Percentiles rank a stretch among this genome's conserved stretches.
Conservation (phyloP, 1,140 invertebrate genomes). For the Tyrophagus putrescentiae region DNA sequence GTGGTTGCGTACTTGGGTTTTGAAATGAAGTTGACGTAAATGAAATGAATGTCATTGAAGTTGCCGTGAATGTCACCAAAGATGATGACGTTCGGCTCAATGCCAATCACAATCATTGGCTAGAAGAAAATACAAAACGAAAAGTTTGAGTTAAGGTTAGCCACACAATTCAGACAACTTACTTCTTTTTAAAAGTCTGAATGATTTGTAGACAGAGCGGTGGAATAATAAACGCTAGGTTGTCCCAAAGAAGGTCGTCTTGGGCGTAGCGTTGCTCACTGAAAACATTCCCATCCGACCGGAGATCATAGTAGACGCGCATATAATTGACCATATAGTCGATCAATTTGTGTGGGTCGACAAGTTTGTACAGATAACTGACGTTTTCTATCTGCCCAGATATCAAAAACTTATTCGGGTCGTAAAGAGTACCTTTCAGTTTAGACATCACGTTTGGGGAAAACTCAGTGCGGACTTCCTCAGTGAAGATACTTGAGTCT, state of each 20-base stretch:
- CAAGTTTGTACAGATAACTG: neutral
- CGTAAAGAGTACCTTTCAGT: too few relatives aligned
- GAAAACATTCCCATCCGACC: neutral
- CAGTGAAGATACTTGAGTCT: too few relatives aligned
- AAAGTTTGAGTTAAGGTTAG: too few relatives aligned
- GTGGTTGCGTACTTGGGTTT: constrained; percentile 43
- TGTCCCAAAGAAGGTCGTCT: neutral
- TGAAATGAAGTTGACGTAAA: constrained; percentile 46
- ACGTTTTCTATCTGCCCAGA: neutral
- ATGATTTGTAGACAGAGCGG: neutral
- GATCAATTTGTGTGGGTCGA: neutral
- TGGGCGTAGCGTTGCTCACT: neutral
- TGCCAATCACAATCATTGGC: too few relatives aligned
- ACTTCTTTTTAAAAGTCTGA: neutral
- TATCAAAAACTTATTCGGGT: too few relatives aligned
- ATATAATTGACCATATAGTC: neutral
- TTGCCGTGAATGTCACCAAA: constrained; percentile 44
- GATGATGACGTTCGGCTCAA: neutral
- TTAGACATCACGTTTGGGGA: too few relatives aligned
- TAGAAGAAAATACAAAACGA: too few relatives aligned
- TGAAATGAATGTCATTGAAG: constrained; percentile 42
- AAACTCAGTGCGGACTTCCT: too few relatives aligned
- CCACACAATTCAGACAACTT: neutral
- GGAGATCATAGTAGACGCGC: neutral
- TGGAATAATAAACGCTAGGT: neutral